Conservation (phyloP, 2,113 vertebrate species). For the Phrynocephalus versicolor region DNA sequence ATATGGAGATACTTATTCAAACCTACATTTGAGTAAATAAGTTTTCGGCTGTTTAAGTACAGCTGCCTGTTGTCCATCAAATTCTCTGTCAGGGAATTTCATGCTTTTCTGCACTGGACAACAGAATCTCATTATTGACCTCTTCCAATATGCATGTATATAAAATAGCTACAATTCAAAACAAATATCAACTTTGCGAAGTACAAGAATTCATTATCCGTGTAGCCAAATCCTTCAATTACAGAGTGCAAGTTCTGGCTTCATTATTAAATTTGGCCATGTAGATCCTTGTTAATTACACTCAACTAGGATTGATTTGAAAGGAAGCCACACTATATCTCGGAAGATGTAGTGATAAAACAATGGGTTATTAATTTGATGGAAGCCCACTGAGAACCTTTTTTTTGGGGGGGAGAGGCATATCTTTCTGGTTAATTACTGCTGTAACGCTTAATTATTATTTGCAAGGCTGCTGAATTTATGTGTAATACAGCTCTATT, state of each 20-base stretch:
- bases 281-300: slow-evolving; percentile 3
- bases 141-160: background rate
- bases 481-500: background rate
- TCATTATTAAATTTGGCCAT: background rate
- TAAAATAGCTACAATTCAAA: background rate
- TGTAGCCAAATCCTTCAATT: background rate
- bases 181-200: background rate
- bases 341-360: slow-evolving; percentile 24
- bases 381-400: background rate
- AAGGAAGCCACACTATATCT: slow-evolving; percentile 4
- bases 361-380: slow-evolving; percentile 13
- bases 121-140: background rate
- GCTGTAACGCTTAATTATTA: slow-evolving; percentile 33
- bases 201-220: background rate
- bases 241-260: background rate
- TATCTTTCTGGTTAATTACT: background rate
- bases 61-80: no score
- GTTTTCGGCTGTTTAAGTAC: background rate
- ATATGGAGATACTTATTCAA: background rate
- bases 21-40: background rate
- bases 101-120: no score
- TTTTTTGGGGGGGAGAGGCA: no score
- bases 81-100: background rate
- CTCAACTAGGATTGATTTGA: slow-evolving; percentile 32
- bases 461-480: slow-evolving; percentile 18